Conservation (phyloP, 2,888 invertebrate genomes). For the Ornithoptera alexandrae region DNA sequence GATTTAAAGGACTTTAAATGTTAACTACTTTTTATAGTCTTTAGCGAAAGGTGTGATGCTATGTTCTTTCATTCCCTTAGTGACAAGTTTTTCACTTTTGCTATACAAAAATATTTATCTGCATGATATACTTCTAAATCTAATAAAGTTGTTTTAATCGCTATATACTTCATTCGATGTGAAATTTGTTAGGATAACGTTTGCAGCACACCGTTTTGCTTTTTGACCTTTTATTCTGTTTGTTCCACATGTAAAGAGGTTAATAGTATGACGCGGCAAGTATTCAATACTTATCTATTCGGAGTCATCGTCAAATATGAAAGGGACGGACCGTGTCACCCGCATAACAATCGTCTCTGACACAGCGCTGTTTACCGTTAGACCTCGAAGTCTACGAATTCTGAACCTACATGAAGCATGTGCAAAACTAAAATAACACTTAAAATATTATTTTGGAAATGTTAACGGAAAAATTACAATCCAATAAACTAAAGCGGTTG, state of each 20-base stretch:
- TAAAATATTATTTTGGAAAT: neutral
- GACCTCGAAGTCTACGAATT: constrained; percentile 43
- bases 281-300: constrained; percentile 32
- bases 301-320: constrained; percentile 34
- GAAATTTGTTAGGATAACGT: neutral
- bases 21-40: neutral
- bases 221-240: constrained; percentile 4
- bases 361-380: constrained; percentile 46
- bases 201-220: neutral
- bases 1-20: neutral
- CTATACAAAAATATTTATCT: no score
- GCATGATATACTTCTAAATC: no score
- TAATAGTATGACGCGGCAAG: constrained; percentile 21
- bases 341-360: constrained; percentile 48
- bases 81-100: no score
- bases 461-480: no score
- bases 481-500: no score
- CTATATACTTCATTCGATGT: no score
- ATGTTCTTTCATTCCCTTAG: no score
- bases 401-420: constrained; percentile 34
- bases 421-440: neutral
- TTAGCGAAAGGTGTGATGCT: no score
- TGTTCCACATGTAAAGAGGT: constrained; percentile 29
- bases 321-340: constrained; percentile 43
- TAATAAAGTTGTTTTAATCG: no score